Evolutionary conservation across 2,888 invertebrate species (phyloP).

Genomic region (Apodemia hepburni): DNA sequence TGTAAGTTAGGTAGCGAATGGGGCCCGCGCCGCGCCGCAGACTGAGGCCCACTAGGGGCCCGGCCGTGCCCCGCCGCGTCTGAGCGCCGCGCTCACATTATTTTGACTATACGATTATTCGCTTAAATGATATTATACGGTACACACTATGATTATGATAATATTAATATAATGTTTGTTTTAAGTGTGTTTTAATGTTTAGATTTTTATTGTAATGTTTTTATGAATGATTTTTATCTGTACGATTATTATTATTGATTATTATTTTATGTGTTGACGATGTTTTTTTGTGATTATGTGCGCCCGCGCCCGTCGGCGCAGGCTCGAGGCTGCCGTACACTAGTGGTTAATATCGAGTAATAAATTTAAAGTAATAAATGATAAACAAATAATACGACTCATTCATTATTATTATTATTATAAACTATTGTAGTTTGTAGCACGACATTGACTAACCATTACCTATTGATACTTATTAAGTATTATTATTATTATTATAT

Average conservation of each 20-base stretch:
- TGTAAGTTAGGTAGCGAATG: conserved; percentile 34
- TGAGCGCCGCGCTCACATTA: conserved; percentile 70
- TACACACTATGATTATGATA: conserved; percentile 78
- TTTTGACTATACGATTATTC: conserved; percentile 79
- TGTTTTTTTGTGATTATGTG: conserved; percentile 78
- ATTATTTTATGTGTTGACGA: conserved; percentile 80
- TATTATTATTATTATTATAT: conserved; percentile 79
- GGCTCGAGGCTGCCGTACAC: conserved; percentile 71
- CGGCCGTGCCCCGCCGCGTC: conserved; percentile 50
- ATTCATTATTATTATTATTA: conserved; percentile 64
- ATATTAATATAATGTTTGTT: conserved; percentile 81
- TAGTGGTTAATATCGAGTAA: conserved; percentile 73
- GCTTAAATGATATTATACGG: conserved; percentile 79
- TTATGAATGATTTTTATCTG: conserved; percentile 80
- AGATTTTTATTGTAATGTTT: conserved; percentile 81
- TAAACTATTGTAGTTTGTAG: conserved; percentile 77
- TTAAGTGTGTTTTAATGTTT: conserved; percentile 81
- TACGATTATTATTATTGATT: conserved; percentile 80
- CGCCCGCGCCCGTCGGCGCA: conserved; percentile 43
- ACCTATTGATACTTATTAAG: conserved; percentile 79
- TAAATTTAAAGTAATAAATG: conserved; percentile 69
- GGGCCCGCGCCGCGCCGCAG: conserved; percentile 24
- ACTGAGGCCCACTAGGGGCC: conserved; percentile 29
- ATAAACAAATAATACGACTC: conserved; percentile 75
- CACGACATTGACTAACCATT: conserved; percentile 78